A percentile compares a stretch with the other conserved stretches of the same genome.
Evolutionary conservation across 1,140 invertebrate genomes (phyloP).

Genomic region (Eurytemora carolleeae): DNA sequence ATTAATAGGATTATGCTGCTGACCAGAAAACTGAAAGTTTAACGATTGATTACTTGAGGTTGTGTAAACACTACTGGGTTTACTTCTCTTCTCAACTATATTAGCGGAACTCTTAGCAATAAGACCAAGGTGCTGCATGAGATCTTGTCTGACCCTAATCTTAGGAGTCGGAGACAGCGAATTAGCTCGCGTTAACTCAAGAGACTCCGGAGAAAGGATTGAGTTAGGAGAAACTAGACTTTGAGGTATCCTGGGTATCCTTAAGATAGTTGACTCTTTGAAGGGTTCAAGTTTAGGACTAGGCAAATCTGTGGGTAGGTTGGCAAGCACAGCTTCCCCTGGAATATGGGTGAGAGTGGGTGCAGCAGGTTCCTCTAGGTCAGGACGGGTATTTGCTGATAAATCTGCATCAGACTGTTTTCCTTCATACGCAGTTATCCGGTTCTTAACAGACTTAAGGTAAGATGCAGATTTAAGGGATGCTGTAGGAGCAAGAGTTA

Average conservation of each 20-base stretch:
- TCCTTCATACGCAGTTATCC: constrained; percentile 47
- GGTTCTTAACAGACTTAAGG: constrained; percentile 51
- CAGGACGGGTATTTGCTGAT: constrained; percentile 5
- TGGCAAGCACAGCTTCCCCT: not conserved
- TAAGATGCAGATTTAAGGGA: constrained; percentile 50
- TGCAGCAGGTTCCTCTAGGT: constrained; percentile 6
- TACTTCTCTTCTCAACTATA: too few relatives aligned
- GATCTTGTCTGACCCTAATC: constrained; percentile 10
- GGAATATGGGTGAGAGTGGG: constrained; percentile 6
- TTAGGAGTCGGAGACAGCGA: not conserved
- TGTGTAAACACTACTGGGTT: too few relatives aligned
- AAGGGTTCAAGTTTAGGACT: not conserved
- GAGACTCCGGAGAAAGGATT: not conserved
- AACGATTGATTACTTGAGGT: too few relatives aligned
- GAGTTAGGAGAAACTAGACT: not conserved
- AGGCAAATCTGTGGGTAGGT: not conserved
- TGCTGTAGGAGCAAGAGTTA: constrained; percentile 46
- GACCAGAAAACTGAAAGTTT: too few relatives aligned
- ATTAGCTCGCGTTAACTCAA: not conserved
- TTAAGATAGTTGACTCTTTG: constrained; percentile 6
- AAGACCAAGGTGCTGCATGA: constrained; percentile 11
- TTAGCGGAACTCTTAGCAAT: too few relatives aligned
- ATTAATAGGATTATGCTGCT: too few relatives aligned
- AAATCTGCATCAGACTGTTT: constrained; percentile 4
- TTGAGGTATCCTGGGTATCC: constrained; percentile 8